Conservation (phyloP, 2,113 vertebrate species). For the Galemys pyrenaicus region DNA sequence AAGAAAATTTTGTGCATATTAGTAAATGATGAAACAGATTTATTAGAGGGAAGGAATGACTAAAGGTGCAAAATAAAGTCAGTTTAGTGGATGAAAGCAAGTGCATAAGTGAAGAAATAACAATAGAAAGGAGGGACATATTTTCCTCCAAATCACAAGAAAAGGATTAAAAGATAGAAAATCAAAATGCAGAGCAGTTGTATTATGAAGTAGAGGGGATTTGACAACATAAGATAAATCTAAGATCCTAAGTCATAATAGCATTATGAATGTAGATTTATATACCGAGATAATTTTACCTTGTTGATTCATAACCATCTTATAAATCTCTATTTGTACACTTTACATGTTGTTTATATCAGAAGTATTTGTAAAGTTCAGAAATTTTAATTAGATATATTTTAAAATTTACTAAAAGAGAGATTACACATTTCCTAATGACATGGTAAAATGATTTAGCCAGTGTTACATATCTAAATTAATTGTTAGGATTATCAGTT, state of each 20-base stretch:
- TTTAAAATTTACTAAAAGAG: conserved; percentile 31
- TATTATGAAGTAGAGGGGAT: not conserved
- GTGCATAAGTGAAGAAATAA: not conserved
- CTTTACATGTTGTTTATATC: not conserved
- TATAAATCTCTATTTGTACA: not conserved
- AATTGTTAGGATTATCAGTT: not conserved
- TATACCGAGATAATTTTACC: conserved; percentile 13
- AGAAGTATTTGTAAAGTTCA: conserved; percentile 22
- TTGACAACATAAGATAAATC: conserved; percentile 16
- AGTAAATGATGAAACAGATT: not conserved
- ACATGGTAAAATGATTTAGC: not conserved
- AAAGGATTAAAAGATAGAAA: conserved; percentile 22
- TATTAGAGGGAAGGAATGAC: conserved; percentile 2
- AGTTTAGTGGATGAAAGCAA: not conserved
- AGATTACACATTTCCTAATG: conserved; percentile 8
- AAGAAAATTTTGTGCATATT: not conserved
- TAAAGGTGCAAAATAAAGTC: not conserved
- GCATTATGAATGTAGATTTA: not conserved
- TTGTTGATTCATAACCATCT: not conserved
- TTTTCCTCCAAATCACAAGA: conserved; percentile 2
- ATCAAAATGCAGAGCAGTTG: not conserved
- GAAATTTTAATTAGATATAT: not conserved
- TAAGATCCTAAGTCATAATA: not conserved
- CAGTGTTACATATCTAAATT: conserved; percentile 34
- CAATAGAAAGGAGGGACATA: not conserved